Base-by-base conservation (phyloP, 2,113 vertebrate species). In the Channa argus region DNA sequence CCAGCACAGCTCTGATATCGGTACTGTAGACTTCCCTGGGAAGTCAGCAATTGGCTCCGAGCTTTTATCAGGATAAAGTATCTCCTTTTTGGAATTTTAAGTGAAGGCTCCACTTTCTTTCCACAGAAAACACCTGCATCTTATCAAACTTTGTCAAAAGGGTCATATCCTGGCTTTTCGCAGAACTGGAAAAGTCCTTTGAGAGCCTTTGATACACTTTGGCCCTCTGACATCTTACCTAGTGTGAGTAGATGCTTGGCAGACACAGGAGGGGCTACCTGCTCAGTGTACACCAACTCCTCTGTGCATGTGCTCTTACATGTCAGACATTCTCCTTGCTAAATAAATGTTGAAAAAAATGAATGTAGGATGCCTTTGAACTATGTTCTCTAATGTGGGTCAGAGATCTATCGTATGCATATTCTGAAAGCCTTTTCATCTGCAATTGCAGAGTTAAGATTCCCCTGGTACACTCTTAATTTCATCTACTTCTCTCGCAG, bases 361-460 rank as follows among this genome's bases (percentile, higher is more conserved):
- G 71, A 86, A 81, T 82, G 82, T 77, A 56, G 81, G 77, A 88
- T 86, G 85, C 79, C 88, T 94, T 93, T 92, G 89, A 93, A 92
- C 89, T 89, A 69, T 67, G 71, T 86, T 91, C 86, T 85, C 83
- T 89, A 89, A 93, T 93, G 86, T 93, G 90, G 92, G 92, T 91
- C 93, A 94, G 88, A 92, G 90, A 93, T 92, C 86, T 91, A 89
- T 86, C 79, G 51, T 74, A 90, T 92, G 89, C 92, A 93, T 91
- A 92, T 92, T 92, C 83, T 59, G 41, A 74, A 80, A 84, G 74
- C 66, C 83, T 92, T 93, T 93, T 93, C 85, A 92, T 93, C 89
- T 92, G 84, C 84, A 89, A 83, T 92, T 89, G 89, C 83, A 39
- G 82, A 88, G 91, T 91, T 84, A 92, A 90, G 91, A 92, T 89